Percentiles rank a stretch among this genome's conserved stretches.
Conservation (phyloP, 2,113 vertebrate species). For the Heptranchias perlo region DNA sequence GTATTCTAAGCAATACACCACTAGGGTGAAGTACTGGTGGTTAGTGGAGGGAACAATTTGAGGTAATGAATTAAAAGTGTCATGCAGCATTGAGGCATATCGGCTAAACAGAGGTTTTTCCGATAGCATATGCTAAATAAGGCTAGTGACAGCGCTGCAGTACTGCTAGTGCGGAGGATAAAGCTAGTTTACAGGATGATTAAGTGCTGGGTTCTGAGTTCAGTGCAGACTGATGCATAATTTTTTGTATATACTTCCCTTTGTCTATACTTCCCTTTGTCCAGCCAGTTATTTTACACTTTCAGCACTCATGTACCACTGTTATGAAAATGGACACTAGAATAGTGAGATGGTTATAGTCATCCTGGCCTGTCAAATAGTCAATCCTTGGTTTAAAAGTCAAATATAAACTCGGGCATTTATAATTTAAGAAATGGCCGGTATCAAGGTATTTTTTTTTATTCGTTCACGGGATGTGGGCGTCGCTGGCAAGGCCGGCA, state of each 20-base stretch:
- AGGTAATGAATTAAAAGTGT: too few relatives aligned
- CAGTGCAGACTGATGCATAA: too few relatives aligned
- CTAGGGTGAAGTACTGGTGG: too few relatives aligned
- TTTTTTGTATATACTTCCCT: neutral
- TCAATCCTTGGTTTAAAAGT: neutral
- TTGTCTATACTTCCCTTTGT: neutral
- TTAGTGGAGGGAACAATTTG: too few relatives aligned
- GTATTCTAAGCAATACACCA: too few relatives aligned
- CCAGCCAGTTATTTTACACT: neutral
- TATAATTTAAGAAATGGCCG: neutral
- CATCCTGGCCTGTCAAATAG: neutral
- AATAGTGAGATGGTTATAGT: neutral
- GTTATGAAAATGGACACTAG: neutral
- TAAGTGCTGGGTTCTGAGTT: too few relatives aligned
- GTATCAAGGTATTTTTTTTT: too few relatives aligned
- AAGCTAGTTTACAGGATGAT: neutral
- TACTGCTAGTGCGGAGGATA: neutral
- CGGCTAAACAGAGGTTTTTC: neutral
- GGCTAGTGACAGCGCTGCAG: neutral
- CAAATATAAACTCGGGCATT: neutral
- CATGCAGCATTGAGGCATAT: neutral
- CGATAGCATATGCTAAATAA: neutral
- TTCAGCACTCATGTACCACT: neutral
- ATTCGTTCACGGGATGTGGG: too few relatives aligned
- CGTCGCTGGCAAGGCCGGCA: too few relatives aligned